Base-by-base conservation (phyloP, 2,888 invertebrate species). In the Cosmorhoe ocellata region DNA sequence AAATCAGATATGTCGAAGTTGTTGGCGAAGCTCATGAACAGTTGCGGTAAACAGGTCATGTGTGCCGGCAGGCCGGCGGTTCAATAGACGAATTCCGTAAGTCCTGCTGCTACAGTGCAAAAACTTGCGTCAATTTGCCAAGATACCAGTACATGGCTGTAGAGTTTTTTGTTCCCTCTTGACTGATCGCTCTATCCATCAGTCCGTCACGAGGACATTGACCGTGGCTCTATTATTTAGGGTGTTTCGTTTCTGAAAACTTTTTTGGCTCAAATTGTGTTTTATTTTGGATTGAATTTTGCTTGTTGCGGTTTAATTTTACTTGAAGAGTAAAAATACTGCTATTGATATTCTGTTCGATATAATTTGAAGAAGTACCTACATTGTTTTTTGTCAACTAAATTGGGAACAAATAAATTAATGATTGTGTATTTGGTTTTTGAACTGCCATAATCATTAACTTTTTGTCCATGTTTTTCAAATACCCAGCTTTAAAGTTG, bases 91-190 rank as follows among this genome's bases (percentile, higher is more conserved):
- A 76, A 74, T 77, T 73, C 75, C 67, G 69, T 69, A 66, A 69
- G 61, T 66, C 69, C 73, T 78, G 69, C 70, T 71, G 69, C 42
- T 42, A 34, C 18, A 62, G 63, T 61, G 76, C 77, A 83, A 85
- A 84, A 84, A 82, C 79, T 78, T 79, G 79, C 84, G 81, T 84
- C 82, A 84, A 74, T 82, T 79, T 75, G 69, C 79, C 71, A 67
- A 70, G 63, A 67, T 69, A 70, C 66, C 60, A 65, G 69, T 74
- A 59, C 63, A 73, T 75, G 75, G 74, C n/a, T n/a, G n/a, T 75
- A 75, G 73, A 74, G 76, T 83, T 82, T 84, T 80, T 77, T 76
- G 75, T 81, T 78, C 77, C 75, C 77, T 76, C 77, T 82, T 81
- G 81, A 81, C 78, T 76, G 81, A 84, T 81, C 81, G 73, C 71